Evolutionary conservation across 2,113 vertebrate species (phyloP).

Genomic region (Anseranas semipalmata): DNA sequence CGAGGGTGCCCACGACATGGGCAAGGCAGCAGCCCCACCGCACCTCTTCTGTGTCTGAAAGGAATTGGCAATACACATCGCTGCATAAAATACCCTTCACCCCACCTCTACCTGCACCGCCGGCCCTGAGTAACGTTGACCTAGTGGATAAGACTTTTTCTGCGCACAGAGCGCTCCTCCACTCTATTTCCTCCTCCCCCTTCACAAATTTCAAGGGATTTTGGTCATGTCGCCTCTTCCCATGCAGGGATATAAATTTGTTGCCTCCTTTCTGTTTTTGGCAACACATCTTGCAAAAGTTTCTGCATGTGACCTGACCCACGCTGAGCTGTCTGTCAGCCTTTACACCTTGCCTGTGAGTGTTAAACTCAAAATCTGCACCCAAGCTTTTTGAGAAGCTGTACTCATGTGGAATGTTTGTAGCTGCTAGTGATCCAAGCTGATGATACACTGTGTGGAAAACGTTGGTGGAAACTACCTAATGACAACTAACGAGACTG

Average conservation of each 20-base stretch:
- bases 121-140: background rate
- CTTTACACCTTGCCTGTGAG: background rate
- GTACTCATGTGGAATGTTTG: background rate
- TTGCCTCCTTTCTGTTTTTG: background rate
- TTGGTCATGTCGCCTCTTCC: background rate
- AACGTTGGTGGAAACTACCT: background rate
- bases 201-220: background rate
- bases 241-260: background rate
- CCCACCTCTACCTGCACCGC: background rate
- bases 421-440: background rate
- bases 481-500: background rate
- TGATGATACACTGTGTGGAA: background rate
- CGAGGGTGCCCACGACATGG: background rate
- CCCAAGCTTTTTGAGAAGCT: background rate
- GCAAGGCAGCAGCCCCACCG: background rate
- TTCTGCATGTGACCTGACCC: constrained; percentile 21
- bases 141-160: background rate
- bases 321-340: constrained; percentile 29
- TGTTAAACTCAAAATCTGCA: constrained; percentile 36
- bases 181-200: background rate
- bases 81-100: background rate
- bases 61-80: background rate
- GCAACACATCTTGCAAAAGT: background rate
- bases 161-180: background rate
- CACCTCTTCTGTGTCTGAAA: background rate